phyloP scores from a whole-genome alignment of 2,113 vertebrate genomes.

The Rhombomys opimus region DNA sequence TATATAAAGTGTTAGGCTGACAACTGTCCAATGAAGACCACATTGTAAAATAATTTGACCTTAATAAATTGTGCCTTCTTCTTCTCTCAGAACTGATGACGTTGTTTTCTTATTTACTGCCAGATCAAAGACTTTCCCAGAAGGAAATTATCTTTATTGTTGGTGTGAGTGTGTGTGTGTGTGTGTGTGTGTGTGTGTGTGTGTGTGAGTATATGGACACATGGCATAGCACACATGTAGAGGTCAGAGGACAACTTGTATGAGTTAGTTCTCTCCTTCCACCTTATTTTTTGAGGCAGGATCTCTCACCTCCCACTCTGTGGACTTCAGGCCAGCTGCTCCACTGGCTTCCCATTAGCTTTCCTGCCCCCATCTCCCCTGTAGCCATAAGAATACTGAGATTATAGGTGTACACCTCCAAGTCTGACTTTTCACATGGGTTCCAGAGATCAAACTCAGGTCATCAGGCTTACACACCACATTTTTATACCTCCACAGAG shows the following conservation, averaged over 20 bases:
- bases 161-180: not conserved
- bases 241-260: not conserved
- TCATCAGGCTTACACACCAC: not conserved
- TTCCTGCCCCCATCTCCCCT: not conserved
- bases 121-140: constrained; percentile 20
- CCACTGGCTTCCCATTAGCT: not conserved
- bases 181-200: not conserved
- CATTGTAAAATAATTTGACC: constrained; percentile 93
- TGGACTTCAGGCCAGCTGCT: not conserved
- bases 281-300: not conserved
- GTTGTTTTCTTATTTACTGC: constrained; percentile 18
- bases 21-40: constrained; percentile 89
- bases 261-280: not conserved
- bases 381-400: not conserved
- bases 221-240: not conserved
- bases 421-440: not conserved
- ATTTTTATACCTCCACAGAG: not conserved
- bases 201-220: not conserved
- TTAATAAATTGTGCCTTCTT: constrained; percentile 94
- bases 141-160: not conserved
- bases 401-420: not conserved
- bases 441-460: not conserved
- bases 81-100: constrained; percentile 66
- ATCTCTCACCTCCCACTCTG: not conserved
- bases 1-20: constrained; percentile 90